These are phyloP conservation scores for Zaprionus inermis DNA, from an alignment of 1,140 invertebrate genomes.

Conservation along the genomic window DNA sequence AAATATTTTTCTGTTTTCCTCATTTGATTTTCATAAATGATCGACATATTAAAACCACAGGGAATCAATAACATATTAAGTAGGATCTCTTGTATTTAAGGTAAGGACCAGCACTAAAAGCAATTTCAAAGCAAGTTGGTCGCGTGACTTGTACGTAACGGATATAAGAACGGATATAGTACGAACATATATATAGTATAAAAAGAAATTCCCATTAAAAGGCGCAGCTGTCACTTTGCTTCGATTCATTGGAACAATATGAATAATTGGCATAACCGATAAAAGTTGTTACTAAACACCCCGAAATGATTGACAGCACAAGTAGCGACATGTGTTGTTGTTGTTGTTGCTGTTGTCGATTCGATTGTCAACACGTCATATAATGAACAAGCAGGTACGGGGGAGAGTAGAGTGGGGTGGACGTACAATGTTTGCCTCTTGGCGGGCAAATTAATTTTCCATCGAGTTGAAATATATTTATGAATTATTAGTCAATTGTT, in stretches of 20 bases:
- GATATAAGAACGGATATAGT: slow-evolving; percentile 10
- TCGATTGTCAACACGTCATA: slow-evolving; percentile 76
- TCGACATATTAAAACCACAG: too few species aligned
- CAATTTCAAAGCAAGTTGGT: background rate
- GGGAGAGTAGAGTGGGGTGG: background rate
- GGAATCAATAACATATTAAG: background rate
- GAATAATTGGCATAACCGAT: slow-evolving; percentile 75
- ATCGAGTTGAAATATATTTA: slow-evolving; percentile 76
- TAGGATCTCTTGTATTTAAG: slow-evolving; percentile 6
- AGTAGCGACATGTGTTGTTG: slow-evolving; percentile 12
- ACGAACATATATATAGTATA: background rate
- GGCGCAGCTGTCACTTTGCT: slow-evolving; percentile 61
- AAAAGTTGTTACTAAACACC: slow-evolving; percentile 65
- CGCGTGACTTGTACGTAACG: slow-evolving; percentile 40
- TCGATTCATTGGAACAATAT: slow-evolving; percentile 72
- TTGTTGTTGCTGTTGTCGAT: slow-evolving; percentile 63
- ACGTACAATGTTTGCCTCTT: slow-evolving; percentile 32
- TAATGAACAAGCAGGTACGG: slow-evolving; percentile 51
- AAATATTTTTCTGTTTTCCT: too few species aligned
- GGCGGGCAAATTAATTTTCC: slow-evolving; percentile 72
- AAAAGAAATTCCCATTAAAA: slow-evolving; percentile 50
- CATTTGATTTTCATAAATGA: too few species aligned
- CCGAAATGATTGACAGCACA: slow-evolving; percentile 69
- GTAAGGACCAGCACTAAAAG: background rate
- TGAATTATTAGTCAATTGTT: slow-evolving; percentile 79